Conservation (phyloP, 2,888 invertebrate species). For the Mimumesa dahlbomi region DNA sequence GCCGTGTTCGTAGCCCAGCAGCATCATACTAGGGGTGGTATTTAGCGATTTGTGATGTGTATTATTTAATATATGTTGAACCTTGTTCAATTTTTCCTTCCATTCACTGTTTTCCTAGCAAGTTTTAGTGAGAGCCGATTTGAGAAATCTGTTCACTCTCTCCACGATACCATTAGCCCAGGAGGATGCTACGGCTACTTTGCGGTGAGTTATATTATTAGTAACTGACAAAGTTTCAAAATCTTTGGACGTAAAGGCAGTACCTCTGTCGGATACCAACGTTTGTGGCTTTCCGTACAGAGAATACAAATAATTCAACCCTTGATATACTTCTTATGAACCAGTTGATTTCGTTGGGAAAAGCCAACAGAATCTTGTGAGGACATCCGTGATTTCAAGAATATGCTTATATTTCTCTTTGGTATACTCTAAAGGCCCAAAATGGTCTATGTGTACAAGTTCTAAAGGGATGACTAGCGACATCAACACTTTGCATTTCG, state of each 20-base stretch:
- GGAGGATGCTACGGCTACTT: neutral
- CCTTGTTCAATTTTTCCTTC: neutral
- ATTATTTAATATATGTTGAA: conserved; percentile 9
- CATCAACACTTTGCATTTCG: neutral
- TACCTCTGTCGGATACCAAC: neutral
- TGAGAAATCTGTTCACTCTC: neutral
- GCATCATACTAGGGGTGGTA: neutral
- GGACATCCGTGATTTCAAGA: neutral
- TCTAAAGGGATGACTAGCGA: neutral
- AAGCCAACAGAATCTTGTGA: neutral
- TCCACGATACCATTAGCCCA: conserved; percentile 3
- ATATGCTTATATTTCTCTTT: neutral
- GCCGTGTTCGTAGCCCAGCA: neutral
- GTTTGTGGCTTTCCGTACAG: neutral
- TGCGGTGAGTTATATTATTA: neutral
- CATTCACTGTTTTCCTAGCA: neutral
- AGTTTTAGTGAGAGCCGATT: neutral
- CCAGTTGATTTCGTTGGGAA: neutral
- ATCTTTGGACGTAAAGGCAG: neutral
- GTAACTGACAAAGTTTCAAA: neutral
- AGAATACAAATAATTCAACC: neutral
- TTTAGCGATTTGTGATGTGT: neutral
- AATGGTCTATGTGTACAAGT: conserved; percentile 1
- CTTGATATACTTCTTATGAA: neutral
- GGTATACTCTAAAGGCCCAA: neutral